Evolutionary conservation across 2,888 invertebrate species (phyloP).

Genomic region (Drosophila lutescens): DNA sequence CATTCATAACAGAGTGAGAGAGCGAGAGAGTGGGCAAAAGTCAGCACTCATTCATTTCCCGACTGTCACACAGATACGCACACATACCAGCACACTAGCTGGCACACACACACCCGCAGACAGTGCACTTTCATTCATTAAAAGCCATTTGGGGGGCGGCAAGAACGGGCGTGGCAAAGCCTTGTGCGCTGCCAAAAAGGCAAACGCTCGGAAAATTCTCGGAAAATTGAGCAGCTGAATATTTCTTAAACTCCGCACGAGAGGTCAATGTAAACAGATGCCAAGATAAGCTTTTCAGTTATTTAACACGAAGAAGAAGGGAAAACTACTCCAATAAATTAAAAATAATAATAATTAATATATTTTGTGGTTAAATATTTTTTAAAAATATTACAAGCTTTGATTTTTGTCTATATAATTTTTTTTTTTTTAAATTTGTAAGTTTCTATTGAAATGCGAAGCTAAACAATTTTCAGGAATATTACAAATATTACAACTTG

Average conservation of each 20-base stretch:
- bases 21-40: neutral
- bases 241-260: neutral
- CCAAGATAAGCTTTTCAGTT: neutral
- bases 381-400: no score
- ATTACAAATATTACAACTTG: no score
- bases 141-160: constrained; percentile 1
- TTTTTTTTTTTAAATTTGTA: no score
- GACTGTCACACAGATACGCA: constrained; percentile 8
- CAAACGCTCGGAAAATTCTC: neutral
- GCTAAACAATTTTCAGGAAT: no score
- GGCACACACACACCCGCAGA: neutral
- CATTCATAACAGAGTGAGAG: constrained; percentile 6
- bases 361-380: no score
- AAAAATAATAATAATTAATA: no score
- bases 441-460: no score
- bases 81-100: neutral
- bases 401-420: no score
- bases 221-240: neutral
- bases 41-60: constrained; percentile 9
- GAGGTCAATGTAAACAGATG: neutral
- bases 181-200: constrained; percentile 7
- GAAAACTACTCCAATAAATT: neutral
- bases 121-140: constrained; percentile 12
- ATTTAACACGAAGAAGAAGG: neutral
- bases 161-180: neutral